These are phyloP conservation scores for Tarsius wallacei DNA, from an alignment of 2,797 vertebrate genomes.

Conservation along the genomic window DNA sequence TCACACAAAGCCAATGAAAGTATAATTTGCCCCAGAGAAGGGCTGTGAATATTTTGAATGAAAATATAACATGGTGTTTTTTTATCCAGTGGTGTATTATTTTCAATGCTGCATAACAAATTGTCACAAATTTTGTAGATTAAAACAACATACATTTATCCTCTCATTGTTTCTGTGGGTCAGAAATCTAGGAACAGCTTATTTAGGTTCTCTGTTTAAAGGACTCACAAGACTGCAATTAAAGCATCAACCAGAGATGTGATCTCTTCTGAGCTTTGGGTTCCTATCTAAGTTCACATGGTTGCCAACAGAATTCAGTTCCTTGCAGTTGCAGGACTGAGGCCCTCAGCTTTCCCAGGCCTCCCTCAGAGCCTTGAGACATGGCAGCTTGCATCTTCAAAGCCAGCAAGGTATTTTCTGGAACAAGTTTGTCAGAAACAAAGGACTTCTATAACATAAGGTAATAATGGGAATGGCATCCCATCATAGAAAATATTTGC, in stretches of 20 bases:
- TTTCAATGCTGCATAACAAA: background rate
- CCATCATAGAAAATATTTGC: background rate
- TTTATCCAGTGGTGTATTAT: background rate
- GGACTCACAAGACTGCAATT: background rate
- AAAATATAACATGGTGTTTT: constrained; percentile 6
- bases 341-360: background rate
- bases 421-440: background rate
- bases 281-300: background rate
- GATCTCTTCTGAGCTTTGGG: background rate
- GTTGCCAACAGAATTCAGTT: background rate
- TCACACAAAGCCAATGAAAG: background rate
- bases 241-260: background rate
- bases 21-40: background rate
- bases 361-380: background rate
- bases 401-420: background rate
- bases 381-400: background rate
- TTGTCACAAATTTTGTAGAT: background rate
- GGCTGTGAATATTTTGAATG: constrained; percentile 3
- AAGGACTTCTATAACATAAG: background rate
- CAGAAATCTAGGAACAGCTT: background rate
- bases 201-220: constrained; percentile 14
- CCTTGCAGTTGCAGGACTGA: background rate
- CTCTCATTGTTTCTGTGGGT: background rate
- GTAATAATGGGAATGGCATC: background rate
- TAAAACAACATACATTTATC: background rate